Percentiles rank a stretch among this genome's conserved stretches.
Evolutionary conservation across 2,113 vertebrate species (phyloP).

Genomic region (Delphinapterus leucas): DNA sequence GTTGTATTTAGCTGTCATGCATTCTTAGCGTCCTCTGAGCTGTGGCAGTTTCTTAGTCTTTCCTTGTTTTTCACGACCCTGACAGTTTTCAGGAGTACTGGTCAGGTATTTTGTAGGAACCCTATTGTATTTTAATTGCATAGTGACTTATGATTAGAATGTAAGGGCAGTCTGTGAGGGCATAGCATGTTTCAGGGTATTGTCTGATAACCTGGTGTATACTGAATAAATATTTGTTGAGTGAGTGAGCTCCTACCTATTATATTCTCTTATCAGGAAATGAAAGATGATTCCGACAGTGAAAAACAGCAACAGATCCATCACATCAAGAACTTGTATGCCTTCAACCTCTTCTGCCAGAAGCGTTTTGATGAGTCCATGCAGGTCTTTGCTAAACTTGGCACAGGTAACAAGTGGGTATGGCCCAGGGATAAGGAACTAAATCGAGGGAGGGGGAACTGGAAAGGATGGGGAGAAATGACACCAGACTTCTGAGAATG

Average conservation of each 20-base stretch:
- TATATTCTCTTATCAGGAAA: constrained; percentile 86
- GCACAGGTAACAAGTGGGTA: constrained; percentile 88
- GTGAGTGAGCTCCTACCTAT: background rate
- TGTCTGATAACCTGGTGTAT: background rate
- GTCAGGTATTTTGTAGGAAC: background rate
- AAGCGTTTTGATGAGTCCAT: constrained; percentile 99
- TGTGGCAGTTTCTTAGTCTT: background rate
- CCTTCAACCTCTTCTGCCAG: constrained; percentile 99
- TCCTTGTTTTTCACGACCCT: background rate
- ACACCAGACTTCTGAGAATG: background rate
- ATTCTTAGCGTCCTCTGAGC: background rate
- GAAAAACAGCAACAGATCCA: constrained; percentile 98
- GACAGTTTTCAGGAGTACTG: background rate
- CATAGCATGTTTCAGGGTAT: background rate
- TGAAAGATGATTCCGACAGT: constrained; percentile 97
- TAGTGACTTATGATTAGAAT: background rate
- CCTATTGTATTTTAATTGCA: background rate
- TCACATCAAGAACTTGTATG: constrained; percentile 98
- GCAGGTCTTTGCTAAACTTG: constrained; percentile 98
- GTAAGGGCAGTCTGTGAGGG: background rate
- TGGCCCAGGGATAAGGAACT: background rate
- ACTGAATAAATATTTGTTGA: background rate
- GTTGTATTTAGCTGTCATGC: background rate
- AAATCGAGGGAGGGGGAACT: too few species aligned
- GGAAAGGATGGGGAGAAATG: background rate